Evolutionary conservation across 2,113 vertebrate species (phyloP), one percentile per base, ranked within the genome.

Genomic region (Misgurnus mizolepis): DNA sequence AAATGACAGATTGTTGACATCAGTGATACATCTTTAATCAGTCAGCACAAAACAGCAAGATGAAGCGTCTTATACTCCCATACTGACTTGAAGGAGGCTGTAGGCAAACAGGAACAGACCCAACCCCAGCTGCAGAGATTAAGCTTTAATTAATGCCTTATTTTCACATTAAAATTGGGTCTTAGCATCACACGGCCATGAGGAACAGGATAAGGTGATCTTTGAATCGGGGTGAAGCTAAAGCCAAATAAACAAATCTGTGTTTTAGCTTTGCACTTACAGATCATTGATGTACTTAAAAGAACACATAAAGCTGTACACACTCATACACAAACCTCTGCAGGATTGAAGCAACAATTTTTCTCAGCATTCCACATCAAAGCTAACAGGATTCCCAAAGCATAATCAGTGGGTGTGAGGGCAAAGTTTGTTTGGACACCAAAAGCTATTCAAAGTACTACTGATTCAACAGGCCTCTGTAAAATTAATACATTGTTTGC

Each of bases 81-180:
- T 68, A 22, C 74, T 34, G 43, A 41, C 60, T 80, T 80, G 73
- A 80, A 80, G 40, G 15, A 27, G 62, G 62, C 47, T 77, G 41
- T 47, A 66, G 34, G 75, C 75, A 66, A 67, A 77, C 75, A 66
- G 47, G 61, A 72, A 83, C 76, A 79, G 69, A 62, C 49, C 53
- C 41, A 65, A 68, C 56, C 64, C 3, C 78, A 82, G 80, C 75
- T 84, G 82, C 74, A 62, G 65, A 72, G 78, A 84, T 82, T 79
- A 80, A 62, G 56, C 62, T 41, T 76, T 79, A 86, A 86, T 86
- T 74, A 84, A 73, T 75, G 60, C 68, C 58, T 76, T 80, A 75
- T 80, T 76, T 41, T 40, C 12, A 61, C 71, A 56, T 67, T 78
- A 18, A 12, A 75, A 55, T 0, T 6, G 69, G 55, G 53, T 67